Evolutionary conservation across 2,797 vertebrate genomes (phyloP).

Genomic region (Parauchenoglanis punctatus): DNA sequence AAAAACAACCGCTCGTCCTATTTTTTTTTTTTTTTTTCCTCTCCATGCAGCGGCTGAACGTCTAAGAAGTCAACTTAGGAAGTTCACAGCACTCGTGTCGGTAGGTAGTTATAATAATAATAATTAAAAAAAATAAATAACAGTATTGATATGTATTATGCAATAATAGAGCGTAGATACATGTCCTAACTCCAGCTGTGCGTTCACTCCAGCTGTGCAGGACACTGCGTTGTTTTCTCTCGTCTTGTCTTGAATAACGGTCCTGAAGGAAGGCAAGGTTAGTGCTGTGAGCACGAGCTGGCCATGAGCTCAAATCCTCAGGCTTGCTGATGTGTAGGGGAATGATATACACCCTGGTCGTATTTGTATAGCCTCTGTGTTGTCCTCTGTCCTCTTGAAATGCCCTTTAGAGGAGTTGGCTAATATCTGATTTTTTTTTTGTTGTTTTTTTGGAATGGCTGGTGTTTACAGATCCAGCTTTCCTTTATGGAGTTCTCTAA

Average conservation of each 20-base stretch:
- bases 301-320: not conserved
- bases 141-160: not conserved
- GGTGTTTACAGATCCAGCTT: not conserved
- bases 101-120: not conserved
- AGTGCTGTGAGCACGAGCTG: not conserved
- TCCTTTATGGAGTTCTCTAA: not conserved
- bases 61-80: not conserved
- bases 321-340: not conserved
- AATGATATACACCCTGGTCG: not conserved
- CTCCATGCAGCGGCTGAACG: not conserved
- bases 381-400: not conserved
- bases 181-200: not conserved
- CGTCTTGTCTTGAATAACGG: not conserved
- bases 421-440: not conserved
- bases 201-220: no score
- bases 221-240: not conserved
- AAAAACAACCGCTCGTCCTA: not conserved
- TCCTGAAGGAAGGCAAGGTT: not conserved
- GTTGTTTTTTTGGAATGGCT: not conserved
- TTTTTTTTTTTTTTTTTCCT: not conserved
- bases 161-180: not conserved
- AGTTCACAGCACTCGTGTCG: not conserved
- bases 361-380: not conserved
- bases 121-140: not conserved
- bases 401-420: not conserved